Base-by-base conservation (phyloP, 1,140 invertebrate species). In the Papilio polytes region DNA sequence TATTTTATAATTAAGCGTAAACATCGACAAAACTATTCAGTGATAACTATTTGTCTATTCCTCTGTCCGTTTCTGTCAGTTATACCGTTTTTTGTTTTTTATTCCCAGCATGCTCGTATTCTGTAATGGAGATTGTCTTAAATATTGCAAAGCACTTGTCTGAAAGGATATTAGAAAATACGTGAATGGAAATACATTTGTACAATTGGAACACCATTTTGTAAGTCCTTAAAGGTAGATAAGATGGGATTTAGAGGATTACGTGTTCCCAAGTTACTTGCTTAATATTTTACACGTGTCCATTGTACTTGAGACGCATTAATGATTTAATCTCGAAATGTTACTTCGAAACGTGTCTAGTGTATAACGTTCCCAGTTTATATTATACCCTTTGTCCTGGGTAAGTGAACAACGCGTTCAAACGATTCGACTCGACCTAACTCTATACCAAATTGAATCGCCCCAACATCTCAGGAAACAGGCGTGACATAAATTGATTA, bases 161-260 rank as follows among this genome's bases (percentile, higher is more conserved):
- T 48, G 18, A 51, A 41, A 51, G 46, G 73, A 41, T 74, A 74
- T 74, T 74, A 74, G 20, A 74, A 74, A 74, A 41, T 46, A 74
- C 13, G 41, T 26, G 44, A 77, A 56, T 53, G 26, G 48, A 31
- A 77, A 56, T 56, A 46, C 48, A 77, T 77, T 77, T 77, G 74
- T 48, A 15, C 13, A 26, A 53, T 53, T 53, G 20, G 26, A 59
- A 26, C 48, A 53, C 41, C 22, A 3, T 36, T 77, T 53, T 36
- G 20, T 63, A 63, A 63, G 9, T 63, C 59, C 59, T 22, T 63
- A 63, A 63, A 63, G 59, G 13, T 63, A 63, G 59, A 63, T 63
- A 63, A 63, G 59, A 26, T 22, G 20, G 59, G 59, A 63, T 63
- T 63, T 63, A 63, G 20, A 26, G 22, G 22, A 63, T 63, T 63